A percentile compares a stretch with the other conserved stretches of the same genome.
Evolutionary conservation across 1,140 invertebrate species (phyloP).

Genomic region (Drosophila nigromelanica): DNA sequence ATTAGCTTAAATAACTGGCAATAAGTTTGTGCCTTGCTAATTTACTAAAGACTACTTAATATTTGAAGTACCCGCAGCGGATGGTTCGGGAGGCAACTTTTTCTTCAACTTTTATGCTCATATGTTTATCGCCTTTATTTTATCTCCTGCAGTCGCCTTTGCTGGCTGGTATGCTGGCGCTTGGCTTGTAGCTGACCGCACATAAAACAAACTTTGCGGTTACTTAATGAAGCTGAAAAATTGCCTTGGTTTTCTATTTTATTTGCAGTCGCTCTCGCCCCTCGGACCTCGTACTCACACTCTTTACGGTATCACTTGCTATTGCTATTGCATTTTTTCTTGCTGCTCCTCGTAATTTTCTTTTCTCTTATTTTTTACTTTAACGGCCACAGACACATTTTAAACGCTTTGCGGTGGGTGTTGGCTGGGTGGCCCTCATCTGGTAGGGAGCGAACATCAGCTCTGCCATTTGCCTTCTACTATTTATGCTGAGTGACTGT

Average conservation of each 20-base stretch:
- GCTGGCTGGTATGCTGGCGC: conserved; percentile 1
- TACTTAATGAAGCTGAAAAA: conserved; percentile 76
- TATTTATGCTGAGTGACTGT: conserved; percentile 61
- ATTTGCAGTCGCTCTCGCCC: conserved; percentile 49
- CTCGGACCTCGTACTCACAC: background rate
- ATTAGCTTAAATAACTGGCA: conserved; percentile 8
- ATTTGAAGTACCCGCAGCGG: background rate
- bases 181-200: conserved; percentile 55
- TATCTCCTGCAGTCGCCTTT: conserved; percentile 24
- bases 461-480: conserved; percentile 30
- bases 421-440: conserved; percentile 4
- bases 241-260: conserved; percentile 68
- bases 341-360: conserved; percentile 41
- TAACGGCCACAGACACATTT: conserved; percentile 49
- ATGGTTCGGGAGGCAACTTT: conserved; percentile 1
- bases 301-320: conserved; percentile 20
- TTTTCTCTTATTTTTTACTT: background rate
- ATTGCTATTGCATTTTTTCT: conserved; percentile 50
- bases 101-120: conserved; percentile 30
- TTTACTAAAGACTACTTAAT: conserved; percentile 34
- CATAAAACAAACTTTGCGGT: conserved; percentile 73
- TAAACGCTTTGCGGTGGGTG: conserved; percentile 43
- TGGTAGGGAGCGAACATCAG: conserved; percentile 5
- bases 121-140: conserved; percentile 46
- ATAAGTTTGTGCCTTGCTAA: conserved; percentile 24